These are phyloP conservation scores for Tympanuchus pallidicinctus DNA, from an alignment of 2,113 vertebrate species.

Conservation along the genomic window DNA sequence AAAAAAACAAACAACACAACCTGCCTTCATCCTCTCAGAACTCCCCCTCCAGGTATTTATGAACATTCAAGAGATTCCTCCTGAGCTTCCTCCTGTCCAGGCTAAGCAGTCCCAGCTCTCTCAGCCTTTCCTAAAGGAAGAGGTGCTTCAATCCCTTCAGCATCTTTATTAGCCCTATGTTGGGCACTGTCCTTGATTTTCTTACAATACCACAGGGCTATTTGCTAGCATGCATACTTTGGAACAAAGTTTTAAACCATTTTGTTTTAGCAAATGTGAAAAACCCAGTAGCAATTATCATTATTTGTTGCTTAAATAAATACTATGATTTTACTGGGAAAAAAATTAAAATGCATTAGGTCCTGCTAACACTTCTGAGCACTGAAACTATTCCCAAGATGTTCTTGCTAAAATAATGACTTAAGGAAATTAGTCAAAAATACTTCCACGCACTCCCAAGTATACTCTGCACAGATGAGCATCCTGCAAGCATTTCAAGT, in stretches of 20 bases:
- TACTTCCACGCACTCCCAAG: not conserved
- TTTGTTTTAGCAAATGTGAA: not conserved
- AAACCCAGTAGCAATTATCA: not conserved
- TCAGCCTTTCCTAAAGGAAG: too few relatives aligned
- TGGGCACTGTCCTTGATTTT: not conserved
- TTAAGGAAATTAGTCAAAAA: not conserved
- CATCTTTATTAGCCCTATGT: too few relatives aligned
- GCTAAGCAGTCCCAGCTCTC: too few relatives aligned
- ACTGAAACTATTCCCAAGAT: not conserved
- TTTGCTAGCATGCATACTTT: not conserved
- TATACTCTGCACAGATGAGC: not conserved
- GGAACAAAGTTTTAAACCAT: not conserved
- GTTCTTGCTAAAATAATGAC: not conserved
- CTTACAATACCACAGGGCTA: not conserved
- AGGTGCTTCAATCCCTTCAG: too few relatives aligned
- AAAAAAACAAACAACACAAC: too few relatives aligned
- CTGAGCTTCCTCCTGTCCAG: too few relatives aligned
- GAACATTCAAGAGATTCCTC: too few relatives aligned
- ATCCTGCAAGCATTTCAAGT: not conserved
- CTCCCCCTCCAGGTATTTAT: too few relatives aligned
- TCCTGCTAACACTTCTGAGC: not conserved
- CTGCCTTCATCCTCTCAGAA: too few relatives aligned
- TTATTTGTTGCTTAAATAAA: conserved; percentile 23
- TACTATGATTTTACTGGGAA: not conserved
- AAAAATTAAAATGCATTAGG: not conserved